Evolutionary conservation across 2,888 invertebrate species (phyloP).

Genomic region (Lepidochitona cinerea): DNA sequence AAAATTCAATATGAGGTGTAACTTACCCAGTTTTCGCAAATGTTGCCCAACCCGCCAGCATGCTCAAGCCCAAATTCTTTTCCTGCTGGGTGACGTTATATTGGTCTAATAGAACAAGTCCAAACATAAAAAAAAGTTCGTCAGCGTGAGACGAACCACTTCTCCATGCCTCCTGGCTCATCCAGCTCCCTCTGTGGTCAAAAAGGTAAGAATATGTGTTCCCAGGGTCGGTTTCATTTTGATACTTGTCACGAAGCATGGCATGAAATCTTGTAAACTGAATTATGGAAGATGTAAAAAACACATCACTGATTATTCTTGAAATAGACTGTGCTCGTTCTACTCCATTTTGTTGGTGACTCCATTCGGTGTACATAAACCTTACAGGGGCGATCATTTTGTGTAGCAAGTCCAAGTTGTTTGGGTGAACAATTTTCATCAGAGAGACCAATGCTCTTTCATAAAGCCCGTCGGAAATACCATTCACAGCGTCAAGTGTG

Average conservation of each 20-base stretch:
- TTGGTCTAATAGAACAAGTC: neutral
- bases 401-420: neutral
- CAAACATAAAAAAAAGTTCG: neutral
- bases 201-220: neutral
- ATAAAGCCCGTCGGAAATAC: neutral
- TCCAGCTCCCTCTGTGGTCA: neutral
- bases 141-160: neutral
- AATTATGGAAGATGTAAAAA: neutral
- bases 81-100: neutral
- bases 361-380: neutral
- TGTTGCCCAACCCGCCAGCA: neutral
- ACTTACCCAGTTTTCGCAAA: constrained; percentile 1
- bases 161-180: neutral
- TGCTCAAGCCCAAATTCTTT: neutral
- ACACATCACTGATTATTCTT: neutral
- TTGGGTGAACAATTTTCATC: neutral
- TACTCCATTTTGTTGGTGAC: neutral
- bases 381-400: neutral
- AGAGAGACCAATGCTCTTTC: neutral
- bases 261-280: neutral
- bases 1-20: too few relatives aligned
- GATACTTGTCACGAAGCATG: neutral
- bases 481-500: neutral
- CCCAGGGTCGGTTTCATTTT: neutral
- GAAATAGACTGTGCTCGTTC: neutral